Base-by-base conservation (phyloP, 2,797 vertebrate species). In the Lates japonicus region DNA sequence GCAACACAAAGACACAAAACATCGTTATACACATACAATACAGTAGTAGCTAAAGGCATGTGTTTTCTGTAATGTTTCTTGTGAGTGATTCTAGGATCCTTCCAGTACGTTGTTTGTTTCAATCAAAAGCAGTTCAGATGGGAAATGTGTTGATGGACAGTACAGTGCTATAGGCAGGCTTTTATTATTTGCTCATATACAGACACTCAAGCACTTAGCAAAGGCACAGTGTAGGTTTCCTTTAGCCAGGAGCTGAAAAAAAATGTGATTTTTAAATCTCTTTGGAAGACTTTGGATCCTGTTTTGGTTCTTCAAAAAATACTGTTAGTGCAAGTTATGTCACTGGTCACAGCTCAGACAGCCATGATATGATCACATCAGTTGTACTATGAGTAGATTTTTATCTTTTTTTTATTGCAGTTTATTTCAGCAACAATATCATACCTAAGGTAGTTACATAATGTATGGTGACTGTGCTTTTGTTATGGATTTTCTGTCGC, bases 141-240 rank as follows among this genome's bases (percentile, higher is more conserved):
- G 71, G 59, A 61, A 69, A 63, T 52, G 49, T 46, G 54, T 46
- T 55, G 46, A 58, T n/a, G 49, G 58, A 29, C 35, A 11, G 44
- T 2, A 0, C 31, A 9, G n/a, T 12, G 55, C 19, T 19, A 35
- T 20, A 25, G 55, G 22, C 25, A 4, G 20, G 7, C 48, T 49
- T 66, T 75, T 72, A 73, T 76, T 52, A 55, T 65, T 60, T n/a
- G 13, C 58, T 58, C 37, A 49, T 33, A 42, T 22, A 70, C 39
- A 58, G 37, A 74, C 49, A 59, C 69, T 76, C 13, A 57, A 35
- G 48, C 74, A 63, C 78, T 71, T 35, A 80, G 37, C 60, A 49
- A 35, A 52, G 49, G 22, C 55, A 5, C 14, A 6, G 42, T 12
- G 9, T 1, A 52, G 54, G n/a, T n/a, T 64, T 67, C 39, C 49